Evolutionary conservation across 2,888 invertebrate genomes (phyloP).

Genomic region (Electrophaes corylata): DNA sequence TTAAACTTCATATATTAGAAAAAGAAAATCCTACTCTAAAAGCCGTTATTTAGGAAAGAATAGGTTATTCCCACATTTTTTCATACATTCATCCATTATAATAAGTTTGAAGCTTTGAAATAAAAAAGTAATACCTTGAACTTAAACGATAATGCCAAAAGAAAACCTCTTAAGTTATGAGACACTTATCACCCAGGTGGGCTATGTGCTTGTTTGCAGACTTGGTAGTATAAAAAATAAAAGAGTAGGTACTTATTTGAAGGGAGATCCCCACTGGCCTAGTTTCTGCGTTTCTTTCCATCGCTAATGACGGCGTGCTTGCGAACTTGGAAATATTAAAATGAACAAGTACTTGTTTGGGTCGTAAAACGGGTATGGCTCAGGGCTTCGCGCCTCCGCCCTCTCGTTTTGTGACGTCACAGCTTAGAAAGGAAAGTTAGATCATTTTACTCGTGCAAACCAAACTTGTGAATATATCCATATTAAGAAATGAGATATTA

Average conservation of each 20-base stretch:
- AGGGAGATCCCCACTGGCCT: slow-evolving; percentile 68
- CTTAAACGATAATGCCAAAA: too few relatives aligned
- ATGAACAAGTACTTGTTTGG: slow-evolving; percentile 81
- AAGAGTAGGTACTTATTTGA: slow-evolving; percentile 59
- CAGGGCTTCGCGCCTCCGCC: slow-evolving; percentile 68
- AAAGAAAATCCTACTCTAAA: too few relatives aligned
- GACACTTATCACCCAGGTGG: background rate
- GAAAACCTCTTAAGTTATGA: too few relatives aligned
- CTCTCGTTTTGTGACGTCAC: slow-evolving; percentile 46
- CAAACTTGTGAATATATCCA: background rate
- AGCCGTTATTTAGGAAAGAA: too few relatives aligned
- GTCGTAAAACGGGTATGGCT: slow-evolving; percentile 73
- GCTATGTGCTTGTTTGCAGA: background rate
- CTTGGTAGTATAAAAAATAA: background rate
- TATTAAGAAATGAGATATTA: background rate
- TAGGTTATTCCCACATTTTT: too few relatives aligned
- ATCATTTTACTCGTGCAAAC: background rate
- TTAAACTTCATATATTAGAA: too few relatives aligned
- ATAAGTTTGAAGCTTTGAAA: too few relatives aligned
- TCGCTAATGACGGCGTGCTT: slow-evolving; percentile 71
- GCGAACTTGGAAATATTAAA: slow-evolving; percentile 81
- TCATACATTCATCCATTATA: too few relatives aligned
- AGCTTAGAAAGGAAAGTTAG: slow-evolving; percentile 5
- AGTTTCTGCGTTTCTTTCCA: slow-evolving; percentile 69
- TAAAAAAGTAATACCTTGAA: too few relatives aligned